Base-by-base conservation (phyloP, 1,140 invertebrate species). In the Plodia interpunctella region DNA sequence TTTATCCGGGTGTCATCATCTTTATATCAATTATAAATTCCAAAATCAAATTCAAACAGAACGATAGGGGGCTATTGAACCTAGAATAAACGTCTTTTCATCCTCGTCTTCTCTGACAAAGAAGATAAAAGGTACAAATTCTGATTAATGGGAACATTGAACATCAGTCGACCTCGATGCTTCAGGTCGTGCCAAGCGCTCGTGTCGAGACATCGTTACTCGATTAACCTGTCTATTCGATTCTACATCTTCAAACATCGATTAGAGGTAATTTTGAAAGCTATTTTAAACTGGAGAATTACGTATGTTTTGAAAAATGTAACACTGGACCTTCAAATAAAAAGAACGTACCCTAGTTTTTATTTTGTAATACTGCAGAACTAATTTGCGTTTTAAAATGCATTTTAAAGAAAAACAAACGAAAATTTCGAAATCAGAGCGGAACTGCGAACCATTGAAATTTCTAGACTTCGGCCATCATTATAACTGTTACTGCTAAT, bases 121-220 rank as follows among this genome's bases (percentile, higher is more conserved):
- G 10, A 10, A 44, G 13, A 44, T 15, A 44, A 44, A 44, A 38
- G 11, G 38, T 44, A 5, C 38, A 44, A n/a, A 44, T 44, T 44
- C 5, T 44, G 38, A 44, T 44, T 15, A 44, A 44, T 44, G 15
- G 38, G 38, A 44, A 44, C 38, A 44, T 44, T n/a, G 38, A 44
- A 17, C 38, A 59, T 49, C 52, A 38, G 38, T 44, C 57, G 62
- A 52, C 58, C 58, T 60, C 58, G 59, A 60, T 65, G 19, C 57
- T 52, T 65, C 25, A 58, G 49, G 15, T 18, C 50, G 51, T 56
- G 20, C 51, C 51, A 51, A 20, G 49, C 49, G 51, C 17, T 53
- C 51, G 51, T 53, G 51, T 25, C 19, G 51, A 19, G 19, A 13
- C 51, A 13, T 53, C 19, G 20, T 44, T 44, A 15, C 38, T 44